phyloP scores from a whole-genome alignment of 1,140 invertebrate genomes.

The Drosophila sulfurigaster region DNA sequence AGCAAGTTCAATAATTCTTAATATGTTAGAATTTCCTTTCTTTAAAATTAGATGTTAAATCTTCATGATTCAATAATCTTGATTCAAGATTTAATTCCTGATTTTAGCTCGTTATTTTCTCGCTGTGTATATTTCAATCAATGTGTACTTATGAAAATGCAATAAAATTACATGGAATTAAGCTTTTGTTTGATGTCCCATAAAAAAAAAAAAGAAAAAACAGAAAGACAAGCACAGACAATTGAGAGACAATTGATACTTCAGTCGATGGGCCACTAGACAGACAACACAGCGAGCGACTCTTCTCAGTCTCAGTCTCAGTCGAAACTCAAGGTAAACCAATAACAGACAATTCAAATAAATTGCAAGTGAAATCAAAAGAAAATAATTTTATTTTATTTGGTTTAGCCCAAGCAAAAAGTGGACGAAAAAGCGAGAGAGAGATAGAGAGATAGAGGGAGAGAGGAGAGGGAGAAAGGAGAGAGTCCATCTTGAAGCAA shows the following conservation, averaged over 20 bases:
- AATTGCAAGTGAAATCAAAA: slow-evolving; percentile 39
- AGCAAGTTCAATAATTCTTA: no score
- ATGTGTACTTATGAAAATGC: slow-evolving; percentile 9
- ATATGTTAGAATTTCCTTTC: no score
- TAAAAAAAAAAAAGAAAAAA: slow-evolving; percentile 8
- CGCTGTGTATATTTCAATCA: slow-evolving; percentile 3
- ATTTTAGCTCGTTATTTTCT: no score
- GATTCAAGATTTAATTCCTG: no score
- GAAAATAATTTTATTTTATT: slow-evolving; percentile 25
- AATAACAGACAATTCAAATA: slow-evolving; percentile 34
- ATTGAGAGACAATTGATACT: neutral
- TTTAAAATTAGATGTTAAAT: no score
- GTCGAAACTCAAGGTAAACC: slow-evolving; percentile 25
- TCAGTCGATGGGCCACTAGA: slow-evolving; percentile 11
- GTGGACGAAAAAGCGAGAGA: neutral
- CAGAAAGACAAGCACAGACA: slow-evolving; percentile 6
- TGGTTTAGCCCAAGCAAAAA: neutral
- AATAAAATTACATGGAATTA: slow-evolving; percentile 14
- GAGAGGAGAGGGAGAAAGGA: neutral
- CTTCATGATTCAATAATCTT: no score
- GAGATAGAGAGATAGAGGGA: neutral
- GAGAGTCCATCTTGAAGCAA: neutral
- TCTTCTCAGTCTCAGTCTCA: neutral
- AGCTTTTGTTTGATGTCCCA: slow-evolving; percentile 34
- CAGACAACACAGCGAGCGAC: neutral